Evolutionary conservation across 2,797 vertebrate genomes (phyloP).

Genomic region (Lutjanus campechanus): DNA sequence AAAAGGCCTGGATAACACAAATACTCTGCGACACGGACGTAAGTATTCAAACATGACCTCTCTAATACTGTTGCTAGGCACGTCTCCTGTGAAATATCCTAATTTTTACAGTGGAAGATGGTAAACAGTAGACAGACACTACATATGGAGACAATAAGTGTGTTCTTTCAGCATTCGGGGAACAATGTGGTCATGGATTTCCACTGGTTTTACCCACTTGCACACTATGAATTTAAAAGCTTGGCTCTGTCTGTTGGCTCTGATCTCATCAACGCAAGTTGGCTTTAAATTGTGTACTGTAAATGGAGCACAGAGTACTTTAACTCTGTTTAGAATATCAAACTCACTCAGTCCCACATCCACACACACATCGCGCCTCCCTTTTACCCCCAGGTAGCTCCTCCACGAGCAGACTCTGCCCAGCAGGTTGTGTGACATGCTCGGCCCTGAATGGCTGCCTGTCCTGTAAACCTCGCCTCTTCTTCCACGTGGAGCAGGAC

Average conservation of each 20-base stretch:
- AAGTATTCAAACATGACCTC: constrained; percentile 45
- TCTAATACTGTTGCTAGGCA: not conserved
- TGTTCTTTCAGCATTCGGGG: constrained; percentile 34
- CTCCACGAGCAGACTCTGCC: constrained; percentile 76
- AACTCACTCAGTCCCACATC: not conserved
- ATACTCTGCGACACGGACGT: constrained; percentile 59
- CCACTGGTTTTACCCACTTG: constrained; percentile 27
- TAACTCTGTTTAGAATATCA: constrained; percentile 1
- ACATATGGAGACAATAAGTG: constrained; percentile 66
- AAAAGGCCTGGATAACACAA: constrained; percentile 39
- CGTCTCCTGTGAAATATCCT: not conserved
- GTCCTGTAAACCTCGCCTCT: constrained; percentile 92
- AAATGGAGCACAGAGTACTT: not conserved
- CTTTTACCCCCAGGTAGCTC: constrained; percentile 55
- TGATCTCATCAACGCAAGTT: constrained; percentile 8
- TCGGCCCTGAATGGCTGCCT: constrained; percentile 92
- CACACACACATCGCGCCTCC: not conserved
- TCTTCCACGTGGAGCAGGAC: constrained; percentile 92
- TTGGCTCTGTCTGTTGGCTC: not conserved
- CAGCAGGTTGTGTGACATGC: constrained; percentile 90
- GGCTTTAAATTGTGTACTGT: not conserved
- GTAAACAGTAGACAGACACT: constrained; percentile 20
- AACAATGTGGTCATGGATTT: constrained; percentile 56
- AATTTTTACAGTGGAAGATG: not conserved
- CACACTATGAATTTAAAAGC: constrained; percentile 27